Evolutionary conservation across 92 coral and sea anemone species (phyloP).

Genomic region (Chrysogorgia sp.): DNA sequence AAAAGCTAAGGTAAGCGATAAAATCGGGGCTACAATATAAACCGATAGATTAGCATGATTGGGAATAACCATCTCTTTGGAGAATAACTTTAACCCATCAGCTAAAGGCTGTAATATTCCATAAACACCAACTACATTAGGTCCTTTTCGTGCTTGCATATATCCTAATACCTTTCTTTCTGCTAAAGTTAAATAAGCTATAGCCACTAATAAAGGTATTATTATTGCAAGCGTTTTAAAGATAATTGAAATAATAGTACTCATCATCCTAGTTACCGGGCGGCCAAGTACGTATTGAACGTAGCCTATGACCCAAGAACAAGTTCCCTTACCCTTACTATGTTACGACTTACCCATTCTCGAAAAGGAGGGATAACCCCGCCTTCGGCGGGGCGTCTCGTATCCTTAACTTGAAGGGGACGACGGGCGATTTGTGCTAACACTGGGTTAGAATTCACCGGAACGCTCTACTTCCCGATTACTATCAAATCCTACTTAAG

Average conservation of each 20-base stretch:
- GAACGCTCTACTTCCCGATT: constrained; percentile 95
- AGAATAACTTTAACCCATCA: constrained; percentile 78
- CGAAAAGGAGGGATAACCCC: constrained; percentile 69
- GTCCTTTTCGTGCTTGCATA: constrained; percentile 85
- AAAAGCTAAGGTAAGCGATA: constrained; percentile 70
- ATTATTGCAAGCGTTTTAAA: constrained; percentile 54
- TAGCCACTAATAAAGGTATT: constrained; percentile 77
- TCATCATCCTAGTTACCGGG: too few relatives aligned
- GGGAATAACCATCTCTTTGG: too few relatives aligned
- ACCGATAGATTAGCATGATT: constrained; percentile 69
- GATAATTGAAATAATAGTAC: too few relatives aligned
- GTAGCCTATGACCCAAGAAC: constrained; percentile 64
- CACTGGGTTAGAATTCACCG: constrained; percentile 82
- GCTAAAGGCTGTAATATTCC: constrained; percentile 83
- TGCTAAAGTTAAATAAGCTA: constrained; percentile 88
- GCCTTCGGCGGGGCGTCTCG: constrained; percentile 67
- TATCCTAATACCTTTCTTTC: constrained; percentile 84
- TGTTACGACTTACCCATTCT: constrained; percentile 90
- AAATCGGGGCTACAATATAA: constrained; percentile 68
- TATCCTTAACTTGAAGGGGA: constrained; percentile 70
- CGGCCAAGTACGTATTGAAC: constrained; percentile 44
- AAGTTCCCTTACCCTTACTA: constrained; percentile 90
- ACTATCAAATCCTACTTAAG: constrained; percentile 92
- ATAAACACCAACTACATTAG: constrained; percentile 77
- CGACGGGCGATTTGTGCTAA: constrained; percentile 98